Evolutionary conservation across 1,140 invertebrate species (phyloP).

Genomic region (Diorhabda elongata): DNA sequence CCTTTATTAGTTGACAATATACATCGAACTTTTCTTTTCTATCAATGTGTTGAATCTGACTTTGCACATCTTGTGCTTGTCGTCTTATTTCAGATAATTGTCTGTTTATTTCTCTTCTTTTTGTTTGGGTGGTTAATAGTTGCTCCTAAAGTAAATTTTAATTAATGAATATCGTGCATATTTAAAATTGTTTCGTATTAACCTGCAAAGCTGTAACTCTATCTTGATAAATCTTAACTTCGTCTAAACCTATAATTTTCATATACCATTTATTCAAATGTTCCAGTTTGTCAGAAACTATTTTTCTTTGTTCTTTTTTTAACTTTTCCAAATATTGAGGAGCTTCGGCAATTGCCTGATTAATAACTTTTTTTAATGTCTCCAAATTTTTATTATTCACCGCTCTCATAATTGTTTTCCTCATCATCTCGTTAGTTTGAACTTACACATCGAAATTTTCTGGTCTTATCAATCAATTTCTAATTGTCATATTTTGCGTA

Average conservation of each 20-base stretch:
- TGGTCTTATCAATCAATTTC: too few relatives aligned
- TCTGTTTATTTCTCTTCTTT: constrained; percentile 37
- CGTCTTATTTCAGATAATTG: constrained; percentile 36
- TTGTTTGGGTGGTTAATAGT: constrained; percentile 39
- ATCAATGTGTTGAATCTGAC: constrained; percentile 42
- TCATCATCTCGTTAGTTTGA: not conserved
- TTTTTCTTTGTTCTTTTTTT: constrained; percentile 30
- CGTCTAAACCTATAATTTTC: constrained; percentile 48
- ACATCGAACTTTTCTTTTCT: constrained; percentile 39
- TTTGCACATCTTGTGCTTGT: constrained; percentile 41
- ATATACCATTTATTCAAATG: constrained; percentile 49
- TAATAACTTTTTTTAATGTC: constrained; percentile 2
- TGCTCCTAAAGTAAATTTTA: constrained; percentile 30
- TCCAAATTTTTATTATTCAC: not conserved
- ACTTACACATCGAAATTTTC: too few relatives aligned
- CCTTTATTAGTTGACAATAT: constrained; percentile 41
- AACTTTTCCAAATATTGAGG: constrained; percentile 22
- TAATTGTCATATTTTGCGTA: too few relatives aligned
- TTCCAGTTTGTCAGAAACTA: constrained; percentile 39
- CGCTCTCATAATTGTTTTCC: not conserved
- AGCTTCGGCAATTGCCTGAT: constrained; percentile 19
- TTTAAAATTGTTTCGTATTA: constrained; percentile 6
- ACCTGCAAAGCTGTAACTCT: constrained; percentile 47
- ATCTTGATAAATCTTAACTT: constrained; percentile 49
- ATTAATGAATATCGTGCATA: not conserved